Evolutionary conservation across 2,113 vertebrate genomes (phyloP).

Genomic region (Stigmatopora argus): DNA sequence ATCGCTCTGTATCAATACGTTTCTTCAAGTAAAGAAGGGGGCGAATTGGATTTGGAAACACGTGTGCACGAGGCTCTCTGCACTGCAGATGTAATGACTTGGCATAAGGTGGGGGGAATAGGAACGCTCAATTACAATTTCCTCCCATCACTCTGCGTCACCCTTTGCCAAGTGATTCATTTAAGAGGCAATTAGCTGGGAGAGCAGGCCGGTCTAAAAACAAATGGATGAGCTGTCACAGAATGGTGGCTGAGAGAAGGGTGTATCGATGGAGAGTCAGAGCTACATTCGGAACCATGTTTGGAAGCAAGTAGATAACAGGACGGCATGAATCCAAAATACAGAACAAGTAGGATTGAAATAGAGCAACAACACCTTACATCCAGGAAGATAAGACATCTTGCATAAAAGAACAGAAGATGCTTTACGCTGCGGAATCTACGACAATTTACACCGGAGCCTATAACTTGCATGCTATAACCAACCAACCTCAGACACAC

Average conservation of each 20-base stretch:
- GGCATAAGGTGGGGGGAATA: slow-evolving; percentile 27
- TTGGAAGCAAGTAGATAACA: slow-evolving; percentile 16
- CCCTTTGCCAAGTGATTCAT: slow-evolving; percentile 64
- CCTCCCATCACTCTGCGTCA: slow-evolving; percentile 42
- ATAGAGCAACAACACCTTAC: background rate
- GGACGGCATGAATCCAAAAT: too few relatives aligned
- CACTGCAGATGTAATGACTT: slow-evolving; percentile 67
- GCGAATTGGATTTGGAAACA: slow-evolving; percentile 32
- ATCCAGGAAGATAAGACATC: background rate
- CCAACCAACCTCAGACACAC: background rate
- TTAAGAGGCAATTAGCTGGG: slow-evolving; percentile 65
- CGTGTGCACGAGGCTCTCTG: slow-evolving; percentile 43
- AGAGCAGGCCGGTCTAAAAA: slow-evolving; percentile 47
- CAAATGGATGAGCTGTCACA: slow-evolving; percentile 64
- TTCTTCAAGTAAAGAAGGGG: slow-evolving; percentile 31
- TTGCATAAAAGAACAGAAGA: background rate
- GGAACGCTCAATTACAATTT: slow-evolving; percentile 67
- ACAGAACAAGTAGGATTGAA: background rate
- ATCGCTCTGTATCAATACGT: slow-evolving; percentile 50
- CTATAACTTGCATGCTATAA: too few relatives aligned
- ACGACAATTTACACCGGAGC: too few relatives aligned
- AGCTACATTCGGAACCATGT: slow-evolving; percentile 15
- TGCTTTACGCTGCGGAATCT: background rate
- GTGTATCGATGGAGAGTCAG: background rate
- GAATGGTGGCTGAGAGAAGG: slow-evolving; percentile 4